These are phyloP conservation scores for Brachionus calyciflorus DNA, from an alignment of 1,140 invertebrate species.

Conservation along the genomic window DNA sequence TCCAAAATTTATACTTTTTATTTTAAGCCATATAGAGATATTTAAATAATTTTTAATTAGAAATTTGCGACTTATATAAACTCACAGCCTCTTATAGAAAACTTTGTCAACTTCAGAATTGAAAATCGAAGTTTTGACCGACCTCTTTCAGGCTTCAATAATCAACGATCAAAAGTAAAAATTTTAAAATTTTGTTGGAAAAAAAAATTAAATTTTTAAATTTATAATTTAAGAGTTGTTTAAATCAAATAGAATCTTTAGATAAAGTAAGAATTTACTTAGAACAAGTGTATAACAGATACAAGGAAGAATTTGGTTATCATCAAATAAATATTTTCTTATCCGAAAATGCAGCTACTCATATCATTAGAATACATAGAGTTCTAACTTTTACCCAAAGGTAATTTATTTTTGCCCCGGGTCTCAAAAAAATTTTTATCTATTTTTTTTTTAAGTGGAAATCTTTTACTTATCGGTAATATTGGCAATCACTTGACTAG, in stretches of 20 bases:
- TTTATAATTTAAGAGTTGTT: slow-evolving; percentile 34
- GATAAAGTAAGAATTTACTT: slow-evolving; percentile 56
- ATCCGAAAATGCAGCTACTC: slow-evolving; percentile 56
- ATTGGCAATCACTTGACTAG: slow-evolving; percentile 57
- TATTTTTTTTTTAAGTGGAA: slow-evolving; percentile 53
- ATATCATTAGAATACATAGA: slow-evolving; percentile 58
- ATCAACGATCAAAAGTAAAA: slow-evolving; percentile 3
- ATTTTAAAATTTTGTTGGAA: neutral
- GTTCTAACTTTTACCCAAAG: slow-evolving; percentile 59
- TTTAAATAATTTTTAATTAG: neutral
- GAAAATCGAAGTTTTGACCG: slow-evolving; percentile 25
- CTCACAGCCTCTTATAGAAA: neutral
- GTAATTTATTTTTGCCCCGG: slow-evolving; percentile 48
- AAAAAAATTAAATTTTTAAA: neutral
- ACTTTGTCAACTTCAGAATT: slow-evolving; percentile 19
- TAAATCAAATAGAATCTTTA: slow-evolving; percentile 52
- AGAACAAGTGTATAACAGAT: slow-evolving; percentile 50
- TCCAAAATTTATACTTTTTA: too few species aligned
- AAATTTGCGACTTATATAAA: slow-evolving; percentile 3
- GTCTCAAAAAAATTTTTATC: neutral
- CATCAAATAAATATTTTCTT: slow-evolving; percentile 56
- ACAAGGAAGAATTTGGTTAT: slow-evolving; percentile 60
- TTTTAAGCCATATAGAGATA: too few species aligned
- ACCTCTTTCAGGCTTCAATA: neutral
- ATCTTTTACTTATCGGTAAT: slow-evolving; percentile 57